Base-by-base conservation (phyloP, 2,888 invertebrate genomes). In the Hoplodrina blanda region DNA sequence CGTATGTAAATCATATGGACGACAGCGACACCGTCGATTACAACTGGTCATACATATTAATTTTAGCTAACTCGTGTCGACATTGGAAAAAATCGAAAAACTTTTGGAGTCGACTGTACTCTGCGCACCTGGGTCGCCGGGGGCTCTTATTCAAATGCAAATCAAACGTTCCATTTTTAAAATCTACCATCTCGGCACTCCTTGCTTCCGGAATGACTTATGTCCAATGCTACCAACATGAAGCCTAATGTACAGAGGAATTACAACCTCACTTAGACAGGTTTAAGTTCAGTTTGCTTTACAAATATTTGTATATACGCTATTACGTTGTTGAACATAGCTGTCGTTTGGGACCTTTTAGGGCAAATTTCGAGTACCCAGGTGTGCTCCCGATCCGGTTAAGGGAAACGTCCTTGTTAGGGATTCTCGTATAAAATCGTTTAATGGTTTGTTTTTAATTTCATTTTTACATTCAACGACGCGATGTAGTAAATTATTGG, bases 141-240 rank as follows among this genome's bases (percentile, higher is more conserved):
- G 95, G 95, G 95, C 95, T 92, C 94, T 93, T 92, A 96, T 96
- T 96, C 96, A 96, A 96, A 96, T 96, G 96, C 96, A 96, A 96
- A 96, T 96, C 96, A 96, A 96, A 95, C 94, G 96, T 95, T 95
- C 96, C 96, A 95, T 96, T 96, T 96, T 96, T 92, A 95, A 95
- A 95, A 95, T 95, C 94, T 95, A 95, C 95, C 95, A 95, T 95
- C 95, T 94, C 94, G 92, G 90, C 93, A 91, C 92, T 93, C 92
- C 92, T 94, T 91, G 92, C 92, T 94, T 95, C 95, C 94, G 94
- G 93, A 95, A 95, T 90, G 95, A 94, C 95, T 94, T 95, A 95
- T 93, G 92, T 94, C 91, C 93, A 93, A 91, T 90, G 88, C 91
- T 90, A 89, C 91, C 89, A 89, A 91, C 89, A 87, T 84, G 78